Conservation (phyloP, 2,888 invertebrate species). For the Erebia palarica region DNA sequence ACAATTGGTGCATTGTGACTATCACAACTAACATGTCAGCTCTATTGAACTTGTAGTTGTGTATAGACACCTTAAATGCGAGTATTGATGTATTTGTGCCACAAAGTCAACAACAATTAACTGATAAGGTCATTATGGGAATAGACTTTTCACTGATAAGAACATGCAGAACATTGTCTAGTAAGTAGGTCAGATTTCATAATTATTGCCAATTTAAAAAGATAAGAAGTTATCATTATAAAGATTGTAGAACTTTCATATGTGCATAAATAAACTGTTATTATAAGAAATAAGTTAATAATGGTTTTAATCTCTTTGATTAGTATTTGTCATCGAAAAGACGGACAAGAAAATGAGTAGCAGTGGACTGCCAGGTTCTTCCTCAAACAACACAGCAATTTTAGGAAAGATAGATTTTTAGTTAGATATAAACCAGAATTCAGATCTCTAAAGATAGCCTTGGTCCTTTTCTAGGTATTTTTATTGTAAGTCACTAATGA, state of each 20-base stretch:
- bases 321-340: too few species aligned
- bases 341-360: too few species aligned
- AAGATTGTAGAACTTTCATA: not conserved
- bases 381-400: too few species aligned
- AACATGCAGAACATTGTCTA: not conserved
- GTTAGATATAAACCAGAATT: too few species aligned
- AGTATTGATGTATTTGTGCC: conserved; percentile 25
- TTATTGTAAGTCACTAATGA: not conserved
- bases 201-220: not conserved
- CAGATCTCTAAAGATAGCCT: too few species aligned
- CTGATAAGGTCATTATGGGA: conserved; percentile 27
- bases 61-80: not conserved
- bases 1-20: too few species aligned
- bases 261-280: too few species aligned
- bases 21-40: too few species aligned
- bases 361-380: too few species aligned
- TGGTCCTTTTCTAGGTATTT: not conserved
- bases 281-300: too few species aligned
- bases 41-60: not conserved
- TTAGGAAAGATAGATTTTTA: too few species aligned
- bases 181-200: not conserved
- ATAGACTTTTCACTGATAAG: conserved; percentile 24
- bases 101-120: conserved; percentile 28
- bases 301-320: too few species aligned
- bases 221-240: not conserved